A percentile compares a stretch with the other conserved stretches of the same genome.
Evolutionary conservation across 2,888 invertebrate genomes (phyloP).

Genomic region (Gymnocheta viridis): DNA sequence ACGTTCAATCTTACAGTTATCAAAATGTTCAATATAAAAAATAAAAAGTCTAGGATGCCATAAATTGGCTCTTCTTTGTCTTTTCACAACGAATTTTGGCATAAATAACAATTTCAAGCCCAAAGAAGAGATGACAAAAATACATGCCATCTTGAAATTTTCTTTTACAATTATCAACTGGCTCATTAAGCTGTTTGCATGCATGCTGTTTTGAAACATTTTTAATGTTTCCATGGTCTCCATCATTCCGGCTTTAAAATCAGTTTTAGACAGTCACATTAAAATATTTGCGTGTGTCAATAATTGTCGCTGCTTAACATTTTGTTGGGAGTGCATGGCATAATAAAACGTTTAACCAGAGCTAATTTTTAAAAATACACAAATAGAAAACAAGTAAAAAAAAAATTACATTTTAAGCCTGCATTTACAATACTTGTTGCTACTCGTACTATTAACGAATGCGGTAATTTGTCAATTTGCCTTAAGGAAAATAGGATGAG

Average conservation of each 20-base stretch:
- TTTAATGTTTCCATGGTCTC: slow-evolving; percentile 20
- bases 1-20: too few species aligned
- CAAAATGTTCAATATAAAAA: too few species aligned
- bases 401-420: slow-evolving; percentile 39
- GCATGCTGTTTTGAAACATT: slow-evolving; percentile 30
- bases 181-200: slow-evolving; percentile 27
- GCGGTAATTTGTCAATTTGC: slow-evolving; percentile 68
- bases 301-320: slow-evolving; percentile 39
- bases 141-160: background rate
- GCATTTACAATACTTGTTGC: slow-evolving; percentile 8
- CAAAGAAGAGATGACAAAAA: background rate
- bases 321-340: slow-evolving; percentile 20
- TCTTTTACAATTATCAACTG: slow-evolving; percentile 15
- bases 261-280: background rate
- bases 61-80: too few species aligned
- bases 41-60: too few species aligned
- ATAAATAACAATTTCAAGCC: background rate
- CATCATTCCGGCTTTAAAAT: background rate
- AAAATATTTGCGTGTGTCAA: slow-evolving; percentile 48
- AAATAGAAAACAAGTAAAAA: background rate
- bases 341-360: slow-evolving; percentile 26
- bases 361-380: slow-evolving; percentile 31
- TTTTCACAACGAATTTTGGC: background rate
- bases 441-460: slow-evolving; percentile 31
- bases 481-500: slow-evolving; percentile 59